These are phyloP conservation scores for Taxidea taxus DNA, from an alignment of 2,113 vertebrate species.

Conservation along the genomic window DNA sequence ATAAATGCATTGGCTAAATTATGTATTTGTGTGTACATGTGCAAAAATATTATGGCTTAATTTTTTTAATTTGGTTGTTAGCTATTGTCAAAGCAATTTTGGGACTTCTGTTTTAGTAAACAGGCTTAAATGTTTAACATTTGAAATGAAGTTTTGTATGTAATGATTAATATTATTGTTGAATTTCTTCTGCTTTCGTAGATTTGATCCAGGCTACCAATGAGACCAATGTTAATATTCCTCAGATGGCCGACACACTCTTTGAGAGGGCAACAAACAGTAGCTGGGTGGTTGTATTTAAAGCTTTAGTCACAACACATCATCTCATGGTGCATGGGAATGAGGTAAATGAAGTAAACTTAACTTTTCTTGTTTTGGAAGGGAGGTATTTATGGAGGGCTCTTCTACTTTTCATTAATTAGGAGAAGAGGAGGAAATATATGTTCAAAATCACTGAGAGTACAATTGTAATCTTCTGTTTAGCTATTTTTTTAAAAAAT, in stretches of 20 bases:
- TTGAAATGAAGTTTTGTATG: background rate
- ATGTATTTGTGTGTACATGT: background rate
- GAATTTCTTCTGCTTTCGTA: constrained; percentile 66
- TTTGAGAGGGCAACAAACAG: constrained; percentile 98
- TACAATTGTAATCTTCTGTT: background rate
- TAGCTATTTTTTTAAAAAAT: constrained; percentile 11
- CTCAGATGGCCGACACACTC: constrained; percentile 97
- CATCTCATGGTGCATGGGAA: constrained; percentile 99
- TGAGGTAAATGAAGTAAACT: constrained; percentile 85
- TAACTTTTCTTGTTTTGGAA: background rate
- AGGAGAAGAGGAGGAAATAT: background rate
- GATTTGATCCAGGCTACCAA: constrained; percentile 99
- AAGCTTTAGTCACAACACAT: constrained; percentile 98
- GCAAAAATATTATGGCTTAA: background rate
- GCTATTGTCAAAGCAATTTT: background rate
- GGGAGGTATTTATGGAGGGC: background rate
- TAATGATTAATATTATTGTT: background rate
- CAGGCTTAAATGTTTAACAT: background rate
- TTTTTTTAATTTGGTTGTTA: background rate
- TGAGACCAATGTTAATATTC: constrained; percentile 99
- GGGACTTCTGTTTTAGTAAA: background rate
- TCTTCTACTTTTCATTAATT: background rate
- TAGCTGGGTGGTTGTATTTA: constrained; percentile 99
- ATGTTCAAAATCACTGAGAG: background rate
- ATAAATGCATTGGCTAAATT: background rate